Base-by-base conservation (phyloP, 92 coral and sea anemone genomes). In the Ricordea florida region DNA sequence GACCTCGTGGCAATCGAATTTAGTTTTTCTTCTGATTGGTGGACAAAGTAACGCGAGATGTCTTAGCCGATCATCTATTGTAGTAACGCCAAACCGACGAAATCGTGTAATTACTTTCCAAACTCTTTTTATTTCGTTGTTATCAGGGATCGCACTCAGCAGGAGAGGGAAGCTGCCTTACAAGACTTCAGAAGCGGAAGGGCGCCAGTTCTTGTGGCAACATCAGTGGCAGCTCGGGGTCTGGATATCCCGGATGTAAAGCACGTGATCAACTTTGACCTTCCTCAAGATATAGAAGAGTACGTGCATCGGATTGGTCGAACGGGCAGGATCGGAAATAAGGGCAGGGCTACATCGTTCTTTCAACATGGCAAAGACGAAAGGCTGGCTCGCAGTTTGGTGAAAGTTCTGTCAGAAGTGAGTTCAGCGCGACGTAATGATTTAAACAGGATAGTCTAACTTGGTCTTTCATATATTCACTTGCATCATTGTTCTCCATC, bases 151-250 rank as follows among this genome's bases (percentile, higher is more conserved):
- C 85, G 99, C 24, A 83, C 75, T 25, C 99, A 96, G 36, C 83
- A 74, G 32, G 99, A 96, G 56, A 88, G 99, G 42, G 99, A 96
- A 61, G 93, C 76, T 27, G 99, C 99, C 22, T 69, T 96, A 76
- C 90, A 74, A 43, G 99, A 96, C 68, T 96, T 96, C 90, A 92
- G 97, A 62, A 87, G 58, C 58, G 99, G 99, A 14, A 91, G 99
- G 35, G 97, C 99, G 2, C 86, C 89, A 22, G 85, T 92, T 13
- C 80, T 92, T 62, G 99, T 96, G 36, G 99, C 97, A n/a, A 96
- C 99, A 10, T 96, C 99, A 43, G 99, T 96, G 16, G 99, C 99
- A 1, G 99, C 99, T 5, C 97, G 99, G 43, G 99, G 99, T 29
- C 90, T 96, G 44, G 99, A 96, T 36, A 96, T 96, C 65, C 93